Percentiles rank a stretch among this genome's conserved stretches.
Evolutionary conservation across 2,888 invertebrate species (phyloP).

Genomic region (Electrophaes corylata): DNA sequence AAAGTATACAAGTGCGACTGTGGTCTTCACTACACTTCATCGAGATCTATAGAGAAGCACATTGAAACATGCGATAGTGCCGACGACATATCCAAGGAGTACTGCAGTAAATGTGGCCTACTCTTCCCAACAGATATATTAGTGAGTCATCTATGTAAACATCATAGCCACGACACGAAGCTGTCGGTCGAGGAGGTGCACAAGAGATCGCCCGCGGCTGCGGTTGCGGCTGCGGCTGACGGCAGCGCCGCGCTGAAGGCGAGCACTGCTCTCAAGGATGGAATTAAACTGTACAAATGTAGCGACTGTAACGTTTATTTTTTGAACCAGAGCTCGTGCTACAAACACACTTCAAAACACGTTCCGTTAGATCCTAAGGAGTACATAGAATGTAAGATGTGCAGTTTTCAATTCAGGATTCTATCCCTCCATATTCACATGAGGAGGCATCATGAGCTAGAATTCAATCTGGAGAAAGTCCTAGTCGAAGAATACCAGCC

Average conservation of each 20-base stretch:
- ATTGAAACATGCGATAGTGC: slow-evolving; percentile 33
- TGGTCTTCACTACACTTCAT: slow-evolving; percentile 51
- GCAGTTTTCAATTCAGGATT: slow-evolving; percentile 58
- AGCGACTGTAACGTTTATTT: slow-evolving; percentile 58
- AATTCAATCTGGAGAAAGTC: slow-evolving; percentile 52
- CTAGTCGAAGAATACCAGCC: slow-evolving; percentile 53
- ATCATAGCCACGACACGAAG: slow-evolving; percentile 44
- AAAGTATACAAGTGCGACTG: slow-evolving; percentile 50
- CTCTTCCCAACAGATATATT: slow-evolving; percentile 49
- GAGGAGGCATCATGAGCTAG: slow-evolving; percentile 47
- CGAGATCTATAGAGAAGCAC: slow-evolving; percentile 45
- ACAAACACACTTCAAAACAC: slow-evolving; percentile 51
- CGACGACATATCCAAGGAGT: slow-evolving; percentile 41
- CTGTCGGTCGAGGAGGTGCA: slow-evolving; percentile 27
- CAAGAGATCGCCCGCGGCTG: not conserved
- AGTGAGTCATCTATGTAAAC: slow-evolving; percentile 52
- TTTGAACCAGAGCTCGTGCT: slow-evolving; percentile 47
- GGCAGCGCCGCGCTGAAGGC: too few relatives aligned
- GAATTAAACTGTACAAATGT: slow-evolving; percentile 44
- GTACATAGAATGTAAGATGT: slow-evolving; percentile 64
- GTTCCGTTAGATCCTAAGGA: slow-evolving; percentile 48
- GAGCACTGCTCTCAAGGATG: not conserved
- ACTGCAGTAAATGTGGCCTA: slow-evolving; percentile 52
- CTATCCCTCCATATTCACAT: slow-evolving; percentile 53
- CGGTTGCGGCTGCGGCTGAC: not conserved